A percentile compares a stretch with the other conserved stretches of the same genome.
These are phyloP conservation scores for Carpatolechia fugitivella DNA, from an alignment of 2,888 invertebrate genomes.

Conservation along the genomic window DNA sequence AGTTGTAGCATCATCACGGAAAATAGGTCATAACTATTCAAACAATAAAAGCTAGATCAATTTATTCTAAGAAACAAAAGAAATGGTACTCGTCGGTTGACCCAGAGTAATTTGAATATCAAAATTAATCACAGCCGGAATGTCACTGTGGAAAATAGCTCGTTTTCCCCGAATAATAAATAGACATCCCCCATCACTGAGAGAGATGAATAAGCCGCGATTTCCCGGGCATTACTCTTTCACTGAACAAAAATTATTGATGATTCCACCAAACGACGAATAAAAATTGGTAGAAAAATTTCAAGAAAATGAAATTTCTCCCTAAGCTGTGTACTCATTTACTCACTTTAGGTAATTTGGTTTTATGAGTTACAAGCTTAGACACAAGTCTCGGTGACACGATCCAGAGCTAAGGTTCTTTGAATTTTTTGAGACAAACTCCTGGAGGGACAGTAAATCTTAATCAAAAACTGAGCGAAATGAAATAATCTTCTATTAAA, in stretches of 20 bases:
- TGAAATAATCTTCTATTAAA: background rate
- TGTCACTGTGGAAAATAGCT: slow-evolving; percentile 45
- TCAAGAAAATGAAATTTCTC: slow-evolving; percentile 16
- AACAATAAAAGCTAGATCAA: slow-evolving; percentile 3
- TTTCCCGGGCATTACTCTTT: slow-evolving; percentile 48
- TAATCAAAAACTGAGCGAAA: slow-evolving; percentile 8
- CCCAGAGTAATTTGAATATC: slow-evolving; percentile 50
- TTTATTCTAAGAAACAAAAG: slow-evolving; percentile 17
- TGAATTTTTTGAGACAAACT: slow-evolving; percentile 16
- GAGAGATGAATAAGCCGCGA: slow-evolving; percentile 47
- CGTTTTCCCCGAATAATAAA: slow-evolving; percentile 51
- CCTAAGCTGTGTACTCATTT: slow-evolving; percentile 14
- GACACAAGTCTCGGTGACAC: slow-evolving; percentile 18
- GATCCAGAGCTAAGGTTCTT: slow-evolving; percentile 18
- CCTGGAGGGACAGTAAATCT: slow-evolving; percentile 7
- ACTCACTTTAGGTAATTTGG: slow-evolving; percentile 19
- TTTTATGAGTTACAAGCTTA: slow-evolving; percentile 24
- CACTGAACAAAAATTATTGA: slow-evolving; percentile 45
- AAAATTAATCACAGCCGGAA: slow-evolving; percentile 56
- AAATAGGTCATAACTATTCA: background rate
- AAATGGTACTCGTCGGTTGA: slow-evolving; percentile 23
- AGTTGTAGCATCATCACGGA: background rate
- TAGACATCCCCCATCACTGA: slow-evolving; percentile 37
- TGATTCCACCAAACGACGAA: slow-evolving; percentile 31
- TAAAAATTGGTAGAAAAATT: slow-evolving; percentile 16